Evolutionary conservation across 1,140 invertebrate genomes (phyloP).

Genomic region (Caenorhabditis latens): DNA sequence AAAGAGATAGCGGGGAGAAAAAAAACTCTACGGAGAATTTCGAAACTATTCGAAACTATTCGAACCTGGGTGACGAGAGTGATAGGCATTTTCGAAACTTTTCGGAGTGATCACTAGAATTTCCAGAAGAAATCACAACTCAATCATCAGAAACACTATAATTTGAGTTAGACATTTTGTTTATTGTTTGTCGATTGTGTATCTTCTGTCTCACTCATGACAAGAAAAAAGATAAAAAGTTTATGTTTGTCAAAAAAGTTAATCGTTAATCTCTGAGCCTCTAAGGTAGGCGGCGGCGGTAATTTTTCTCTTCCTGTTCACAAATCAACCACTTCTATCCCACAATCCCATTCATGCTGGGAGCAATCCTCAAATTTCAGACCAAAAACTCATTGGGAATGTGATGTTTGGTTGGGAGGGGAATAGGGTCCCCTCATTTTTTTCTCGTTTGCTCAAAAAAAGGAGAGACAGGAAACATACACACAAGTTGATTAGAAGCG

Average conservation of each 20-base stretch:
- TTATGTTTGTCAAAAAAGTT: slow-evolving; percentile 48
- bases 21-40: slow-evolving; percentile 25
- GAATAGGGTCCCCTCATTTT: background rate
- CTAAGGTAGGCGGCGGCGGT: background rate
- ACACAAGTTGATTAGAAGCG: slow-evolving; percentile 32
- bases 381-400: background rate
- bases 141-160: background rate
- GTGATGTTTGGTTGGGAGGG: slow-evolving; percentile 25
- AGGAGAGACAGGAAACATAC: background rate
- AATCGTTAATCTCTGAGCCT: slow-evolving; percentile 42
- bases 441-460: background rate
- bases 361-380: background rate
- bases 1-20: slow-evolving; percentile 26
- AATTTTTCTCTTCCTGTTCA: background rate
- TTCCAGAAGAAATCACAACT: slow-evolving; percentile 5
- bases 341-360: too few species aligned
- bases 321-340: slow-evolving; percentile 8
- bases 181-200: slow-evolving; percentile 22
- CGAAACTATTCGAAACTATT: slow-evolving; percentile 44
- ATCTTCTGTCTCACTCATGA: background rate
- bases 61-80: slow-evolving; percentile 11
- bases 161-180: background rate
- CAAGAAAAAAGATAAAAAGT: slow-evolving; percentile 39
- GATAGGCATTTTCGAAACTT: slow-evolving; percentile 16
- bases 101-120: slow-evolving; percentile 1